Percentiles rank a stretch among this genome's conserved stretches.
Conservation (phyloP, 2,113 vertebrate species). For the Pleuronectes platessa region DNA sequence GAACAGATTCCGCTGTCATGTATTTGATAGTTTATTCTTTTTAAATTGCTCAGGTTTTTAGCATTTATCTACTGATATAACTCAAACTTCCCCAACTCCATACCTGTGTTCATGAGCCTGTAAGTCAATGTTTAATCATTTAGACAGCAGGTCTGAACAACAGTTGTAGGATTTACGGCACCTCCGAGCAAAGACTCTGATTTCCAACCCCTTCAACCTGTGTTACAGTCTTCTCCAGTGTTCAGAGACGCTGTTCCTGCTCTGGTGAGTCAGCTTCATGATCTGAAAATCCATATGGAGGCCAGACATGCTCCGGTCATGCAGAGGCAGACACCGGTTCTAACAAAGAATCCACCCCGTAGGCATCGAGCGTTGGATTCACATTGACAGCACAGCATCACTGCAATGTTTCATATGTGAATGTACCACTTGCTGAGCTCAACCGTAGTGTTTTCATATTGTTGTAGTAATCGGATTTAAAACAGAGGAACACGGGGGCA, state of each 20-base stretch:
- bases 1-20: background rate
- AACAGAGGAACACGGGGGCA: slow-evolving; percentile 66
- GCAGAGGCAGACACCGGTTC: slow-evolving; percentile 13
- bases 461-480: slow-evolving; percentile 80
- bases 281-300: slow-evolving; percentile 36
- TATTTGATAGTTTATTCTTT: background rate
- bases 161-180: slow-evolving; percentile 15
- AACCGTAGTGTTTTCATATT: slow-evolving; percentile 64
- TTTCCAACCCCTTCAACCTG: too few relatives aligned
- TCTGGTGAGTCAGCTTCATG: slow-evolving; percentile 29
- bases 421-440: slow-evolving; percentile 49
- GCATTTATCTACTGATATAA: background rate
- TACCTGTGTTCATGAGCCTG: slow-evolving; percentile 3
- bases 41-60: background rate
- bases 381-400: slow-evolving; percentile 7
- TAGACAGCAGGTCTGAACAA: slow-evolving; percentile 38
- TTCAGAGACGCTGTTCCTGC: slow-evolving; percentile 13
- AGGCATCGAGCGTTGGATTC: slow-evolving; percentile 15
- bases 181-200: background rate
- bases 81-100: slow-evolving; percentile 13
- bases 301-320: slow-evolving; percentile 18
- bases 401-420: slow-evolving; percentile 35
- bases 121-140: slow-evolving; percentile 35
- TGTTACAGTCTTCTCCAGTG: slow-evolving; percentile 6
- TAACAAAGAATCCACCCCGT: slow-evolving; percentile 25